Evolutionary conservation across 2,113 vertebrate genomes (phyloP), one percentile per base, ranked within the genome.

Genomic region (Opisthocomus hoazin): DNA sequence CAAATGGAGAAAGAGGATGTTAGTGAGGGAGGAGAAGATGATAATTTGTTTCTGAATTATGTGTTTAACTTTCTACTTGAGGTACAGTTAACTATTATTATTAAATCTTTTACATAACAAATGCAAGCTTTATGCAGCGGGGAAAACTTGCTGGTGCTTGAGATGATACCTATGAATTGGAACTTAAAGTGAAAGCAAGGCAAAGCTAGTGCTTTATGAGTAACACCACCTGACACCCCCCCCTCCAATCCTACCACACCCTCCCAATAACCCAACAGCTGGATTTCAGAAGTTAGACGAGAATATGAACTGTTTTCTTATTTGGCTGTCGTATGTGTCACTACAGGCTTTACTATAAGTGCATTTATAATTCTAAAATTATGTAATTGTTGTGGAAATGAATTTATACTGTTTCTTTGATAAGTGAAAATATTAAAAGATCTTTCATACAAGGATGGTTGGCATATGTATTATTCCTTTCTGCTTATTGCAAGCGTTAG

Each of bases 41-140:
- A 98, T 77, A 98, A 98, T 94, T 98, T 98, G 7, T 97, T 99
- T 97, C 91, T 99, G 94, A 98, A 97, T 96, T 99, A 98, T 64
- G 96, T 99, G 88, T 98, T 99, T 95, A 98, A 98, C 94, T 99
- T 99, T 96, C 97, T 99, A 23, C 98, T 99, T 90, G 95, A 99
- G 99, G 99, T 99, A 98, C 56, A 27, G 56, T 90, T 90, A 65
- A 83, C 66, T 76, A 19, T 29, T 66, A 53, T 51, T 64, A 29
- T n/a, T 69, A 61, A 39, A 65, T 93, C 20, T 70, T 36, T 84
- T 50, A 57, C 12, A 5, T 56, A 46, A 27, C 8, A 74, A 45
- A 23, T 37, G 11, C 48, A 57, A 61, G 48, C 53, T 64, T 15
- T 29, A n/a, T 24, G 57, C 7, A 32, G 39, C 29, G 32, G 30